These are phyloP conservation scores for Equus quagga DNA, from an alignment of 2,113 vertebrate species.

Conservation along the genomic window DNA sequence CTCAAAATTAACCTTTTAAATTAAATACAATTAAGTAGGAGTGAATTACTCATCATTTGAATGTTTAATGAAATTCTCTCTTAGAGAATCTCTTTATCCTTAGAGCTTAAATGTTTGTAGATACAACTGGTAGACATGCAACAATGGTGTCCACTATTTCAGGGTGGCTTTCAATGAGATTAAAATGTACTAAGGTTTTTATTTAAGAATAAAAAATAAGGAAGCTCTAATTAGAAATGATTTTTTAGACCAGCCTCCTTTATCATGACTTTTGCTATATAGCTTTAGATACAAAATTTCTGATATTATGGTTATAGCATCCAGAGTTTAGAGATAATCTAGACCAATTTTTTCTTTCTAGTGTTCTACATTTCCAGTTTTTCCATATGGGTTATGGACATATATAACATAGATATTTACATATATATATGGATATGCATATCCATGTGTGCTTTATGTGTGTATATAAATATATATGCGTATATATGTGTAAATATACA, in stretches of 20 bases:
- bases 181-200: background rate
- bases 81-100: slow-evolving; percentile 22
- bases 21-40: slow-evolving; percentile 24
- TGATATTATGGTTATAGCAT: background rate
- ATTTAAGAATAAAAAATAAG: slow-evolving; percentile 13
- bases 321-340: slow-evolving; percentile 19
- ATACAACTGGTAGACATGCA: background rate
- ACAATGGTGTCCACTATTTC: background rate
- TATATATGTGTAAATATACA: background rate
- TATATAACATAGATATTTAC: background rate
- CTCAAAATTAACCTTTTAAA: slow-evolving; percentile 42
- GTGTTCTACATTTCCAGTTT: slow-evolving; percentile 37
- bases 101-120: background rate
- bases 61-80: slow-evolving; percentile 14
- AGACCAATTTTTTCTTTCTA: slow-evolving; percentile 20
- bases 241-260: background rate
- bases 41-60: slow-evolving; percentile 2
- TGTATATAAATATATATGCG: background rate
- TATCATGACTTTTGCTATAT: background rate
- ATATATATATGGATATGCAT: background rate
- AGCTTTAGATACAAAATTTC: background rate
- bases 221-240: background rate
- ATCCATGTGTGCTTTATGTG: background rate
- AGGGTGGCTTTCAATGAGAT: background rate
- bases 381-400: background rate